phyloP scores from a whole-genome alignment of 1,140 invertebrate species.

The Drosophila cardini region DNA sequence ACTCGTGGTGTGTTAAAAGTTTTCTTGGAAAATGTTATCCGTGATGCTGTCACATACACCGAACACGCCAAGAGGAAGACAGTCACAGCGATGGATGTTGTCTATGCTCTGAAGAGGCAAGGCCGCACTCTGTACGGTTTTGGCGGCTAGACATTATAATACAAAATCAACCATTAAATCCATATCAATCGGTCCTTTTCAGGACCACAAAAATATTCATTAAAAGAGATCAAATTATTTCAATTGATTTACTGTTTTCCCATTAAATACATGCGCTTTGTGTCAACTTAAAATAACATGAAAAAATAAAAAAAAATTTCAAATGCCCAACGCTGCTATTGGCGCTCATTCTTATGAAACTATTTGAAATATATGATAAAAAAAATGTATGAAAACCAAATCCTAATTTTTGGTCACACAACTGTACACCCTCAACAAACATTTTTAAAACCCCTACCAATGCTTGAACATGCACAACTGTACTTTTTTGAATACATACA shows the following conservation, averaged over 20 bases:
- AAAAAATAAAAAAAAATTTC: not conserved
- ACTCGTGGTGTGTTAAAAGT: slow-evolving; percentile 89
- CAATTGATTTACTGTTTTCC: not conserved
- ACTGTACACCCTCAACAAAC: too few relatives aligned
- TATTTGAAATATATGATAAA: slow-evolving; percentile 9
- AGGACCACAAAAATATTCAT: slow-evolving; percentile 6
- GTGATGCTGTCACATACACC: slow-evolving; percentile 92
- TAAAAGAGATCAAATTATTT: not conserved
- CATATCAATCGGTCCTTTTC: slow-evolving; percentile 58
- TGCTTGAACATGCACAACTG: too few relatives aligned
- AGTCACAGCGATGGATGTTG: slow-evolving; percentile 94
- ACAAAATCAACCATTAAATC: not conserved
- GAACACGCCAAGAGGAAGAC: slow-evolving; percentile 93
- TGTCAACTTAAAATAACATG: not conserved
- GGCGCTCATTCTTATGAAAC: too few relatives aligned
- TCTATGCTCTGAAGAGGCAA: slow-evolving; percentile 93
- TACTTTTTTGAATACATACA: too few relatives aligned
- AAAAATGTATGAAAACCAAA: too few relatives aligned
- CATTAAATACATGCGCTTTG: not conserved
- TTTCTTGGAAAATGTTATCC: slow-evolving; percentile 92
- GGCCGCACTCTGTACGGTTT: slow-evolving; percentile 89
- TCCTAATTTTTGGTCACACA: not conserved
- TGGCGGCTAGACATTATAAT: slow-evolving; percentile 85
- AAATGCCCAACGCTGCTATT: not conserved
- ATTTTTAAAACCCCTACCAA: too few relatives aligned